These are phyloP conservation scores for Gallinago paraguaiae DNA, from an alignment of 2,113 vertebrate genomes.

Conservation along the genomic window DNA sequence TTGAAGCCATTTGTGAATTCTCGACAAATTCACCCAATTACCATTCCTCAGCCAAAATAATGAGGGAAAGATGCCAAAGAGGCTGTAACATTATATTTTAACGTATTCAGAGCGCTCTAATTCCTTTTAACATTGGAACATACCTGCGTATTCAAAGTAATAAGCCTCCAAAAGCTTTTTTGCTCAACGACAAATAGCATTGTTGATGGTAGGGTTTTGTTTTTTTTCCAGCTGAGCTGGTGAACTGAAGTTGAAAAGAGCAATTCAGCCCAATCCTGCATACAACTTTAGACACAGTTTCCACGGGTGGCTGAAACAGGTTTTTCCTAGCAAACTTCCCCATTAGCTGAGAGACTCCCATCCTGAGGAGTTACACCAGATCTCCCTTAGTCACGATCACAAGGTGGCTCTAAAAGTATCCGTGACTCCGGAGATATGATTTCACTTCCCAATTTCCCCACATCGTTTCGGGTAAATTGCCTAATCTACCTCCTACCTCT, in stretches of 20 bases:
- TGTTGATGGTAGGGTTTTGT: background rate
- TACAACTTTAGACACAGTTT: background rate
- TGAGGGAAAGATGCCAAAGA: background rate
- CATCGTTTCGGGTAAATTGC: rapidly evolving
- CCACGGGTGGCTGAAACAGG: background rate
- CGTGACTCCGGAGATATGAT: rapidly evolving
- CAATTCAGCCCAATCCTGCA: background rate
- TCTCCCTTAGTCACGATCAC: background rate
- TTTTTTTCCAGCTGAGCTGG: background rate
- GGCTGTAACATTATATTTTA: background rate
- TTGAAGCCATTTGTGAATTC: background rate
- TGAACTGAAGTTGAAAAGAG: background rate
- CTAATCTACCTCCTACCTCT: background rate
- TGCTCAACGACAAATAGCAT: rapidly evolving
- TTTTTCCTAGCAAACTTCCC: background rate
- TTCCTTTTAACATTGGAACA: background rate
- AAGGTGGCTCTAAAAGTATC: background rate
- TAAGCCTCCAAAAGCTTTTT: background rate
- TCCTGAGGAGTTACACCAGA: background rate
- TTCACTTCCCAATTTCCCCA: background rate
- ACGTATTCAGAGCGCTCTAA: background rate
- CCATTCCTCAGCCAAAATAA: background rate
- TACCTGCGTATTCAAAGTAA: background rate
- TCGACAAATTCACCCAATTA: background rate
- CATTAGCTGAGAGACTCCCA: background rate